Evolutionary conservation across 2,113 vertebrate species (phyloP).

Genomic region (Aptenodytes patagonicus): DNA sequence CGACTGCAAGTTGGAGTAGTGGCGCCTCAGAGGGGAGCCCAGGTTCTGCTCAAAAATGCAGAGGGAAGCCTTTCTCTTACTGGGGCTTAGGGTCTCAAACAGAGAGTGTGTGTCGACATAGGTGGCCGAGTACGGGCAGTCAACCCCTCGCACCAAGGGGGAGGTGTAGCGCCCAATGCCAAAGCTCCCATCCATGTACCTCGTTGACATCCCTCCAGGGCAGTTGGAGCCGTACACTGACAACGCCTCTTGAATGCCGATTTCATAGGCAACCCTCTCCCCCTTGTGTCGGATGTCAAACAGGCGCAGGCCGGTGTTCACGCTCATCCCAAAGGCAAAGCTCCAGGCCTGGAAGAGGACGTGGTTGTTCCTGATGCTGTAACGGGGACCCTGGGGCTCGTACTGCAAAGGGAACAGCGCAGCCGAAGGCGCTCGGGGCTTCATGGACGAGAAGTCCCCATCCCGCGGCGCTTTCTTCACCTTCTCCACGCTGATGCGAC

Average conservation of each 20-base stretch:
- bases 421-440: conserved; percentile 34
- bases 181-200: conserved; percentile 82
- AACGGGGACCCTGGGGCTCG: conserved; percentile 75
- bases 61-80: conserved; percentile 64
- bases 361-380: conserved; percentile 73
- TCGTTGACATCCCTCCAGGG: conserved; percentile 77
- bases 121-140: conserved; percentile 80
- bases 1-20: conserved; percentile 79
- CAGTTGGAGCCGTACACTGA: conserved; percentile 82
- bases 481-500: conserved; percentile 33
- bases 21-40: conserved; percentile 83
- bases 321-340: conserved; percentile 83
- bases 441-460: conserved; percentile 77
- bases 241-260: conserved; percentile 86
- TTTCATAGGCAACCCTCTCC: conserved; percentile 80
- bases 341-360: conserved; percentile 82
- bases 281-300: conserved; percentile 80
- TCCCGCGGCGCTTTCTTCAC: background rate
- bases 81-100: background rate
- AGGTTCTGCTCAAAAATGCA: conserved; percentile 86
- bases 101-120: conserved; percentile 68
- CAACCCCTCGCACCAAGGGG: conserved; percentile 81
- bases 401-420: conserved; percentile 71
- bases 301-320: conserved; percentile 78
- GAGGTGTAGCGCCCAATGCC: conserved; percentile 81